A percentile compares a stretch with the other conserved stretches of the same genome.
Conservation (phyloP, 1,140 invertebrate species). For the Temnothorax longispinosus region DNA sequence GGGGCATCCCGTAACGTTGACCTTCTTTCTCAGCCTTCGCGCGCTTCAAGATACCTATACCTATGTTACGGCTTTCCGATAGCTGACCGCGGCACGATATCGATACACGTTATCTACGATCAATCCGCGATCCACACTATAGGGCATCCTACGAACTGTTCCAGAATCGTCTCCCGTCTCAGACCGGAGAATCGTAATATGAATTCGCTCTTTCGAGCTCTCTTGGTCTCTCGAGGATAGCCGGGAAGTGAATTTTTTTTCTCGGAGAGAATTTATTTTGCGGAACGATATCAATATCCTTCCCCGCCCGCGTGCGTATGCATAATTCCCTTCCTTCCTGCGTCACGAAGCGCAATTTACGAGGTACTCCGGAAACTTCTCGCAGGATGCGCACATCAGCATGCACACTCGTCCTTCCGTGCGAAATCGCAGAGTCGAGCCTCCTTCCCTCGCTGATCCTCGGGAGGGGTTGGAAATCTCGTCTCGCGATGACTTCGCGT, state of each 20-base stretch:
- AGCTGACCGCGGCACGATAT: not conserved
- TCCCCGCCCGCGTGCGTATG: not conserved
- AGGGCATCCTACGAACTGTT: not conserved
- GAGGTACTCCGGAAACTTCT: not conserved
- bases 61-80: not conserved
- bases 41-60: not conserved
- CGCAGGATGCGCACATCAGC: conserved; percentile 4
- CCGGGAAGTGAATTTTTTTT: not conserved
- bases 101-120: conserved; percentile 7
- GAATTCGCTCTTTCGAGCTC: not conserved
- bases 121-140: too few species aligned
- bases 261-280: conserved; percentile 13
- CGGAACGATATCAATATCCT: not conserved
- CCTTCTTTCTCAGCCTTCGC: conserved; percentile 32
- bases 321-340: conserved; percentile 35
- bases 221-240: not conserved
- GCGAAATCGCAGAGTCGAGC: not conserved
- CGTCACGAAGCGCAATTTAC: conserved; percentile 14
- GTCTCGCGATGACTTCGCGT: not conserved
- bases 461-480: not conserved
- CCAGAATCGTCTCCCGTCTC: not conserved
- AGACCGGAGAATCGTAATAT: not conserved
- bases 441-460: not conserved
- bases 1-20: conserved; percentile 32
- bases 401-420: not conserved